phyloP scores from a whole-genome alignment of 2,888 invertebrate species.

The Cartodere bifasciata region DNA sequence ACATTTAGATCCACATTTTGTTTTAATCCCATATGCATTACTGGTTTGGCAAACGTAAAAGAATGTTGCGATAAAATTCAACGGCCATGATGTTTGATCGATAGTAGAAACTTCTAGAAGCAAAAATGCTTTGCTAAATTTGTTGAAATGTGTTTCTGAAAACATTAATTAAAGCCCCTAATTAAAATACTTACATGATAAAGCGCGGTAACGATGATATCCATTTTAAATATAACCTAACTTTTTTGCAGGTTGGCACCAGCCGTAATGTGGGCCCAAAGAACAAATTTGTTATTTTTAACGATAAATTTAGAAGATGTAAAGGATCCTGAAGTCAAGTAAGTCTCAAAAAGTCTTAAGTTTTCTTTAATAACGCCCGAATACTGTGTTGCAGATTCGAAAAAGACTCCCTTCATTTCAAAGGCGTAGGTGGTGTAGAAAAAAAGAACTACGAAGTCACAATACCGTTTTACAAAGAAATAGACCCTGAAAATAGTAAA shows the following conservation, averaged over 20 bases:
- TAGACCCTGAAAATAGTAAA: slow-evolving; percentile 67
- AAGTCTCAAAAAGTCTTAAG: slow-evolving; percentile 29
- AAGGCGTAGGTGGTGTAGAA: slow-evolving; percentile 74
- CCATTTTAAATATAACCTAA: too few relatives aligned
- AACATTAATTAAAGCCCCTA: too few relatives aligned
- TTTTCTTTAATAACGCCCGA: background rate
- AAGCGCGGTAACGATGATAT: slow-evolving; percentile 8
- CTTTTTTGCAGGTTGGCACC: slow-evolving; percentile 55
- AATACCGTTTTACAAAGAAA: slow-evolving; percentile 69
- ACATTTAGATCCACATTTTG: too few relatives aligned
- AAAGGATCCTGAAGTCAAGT: slow-evolving; percentile 69
- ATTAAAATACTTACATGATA: too few relatives aligned
- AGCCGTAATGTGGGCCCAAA: slow-evolving; percentile 88
- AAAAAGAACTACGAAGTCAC: slow-evolving; percentile 79
- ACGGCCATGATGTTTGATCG: too few relatives aligned
- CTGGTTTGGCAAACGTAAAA: too few relatives aligned
- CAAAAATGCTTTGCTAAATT: too few relatives aligned
- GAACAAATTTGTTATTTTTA: slow-evolving; percentile 67
- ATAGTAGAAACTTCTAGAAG: too few relatives aligned
- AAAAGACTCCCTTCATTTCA: slow-evolving; percentile 65
- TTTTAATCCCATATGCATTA: too few relatives aligned
- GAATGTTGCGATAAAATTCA: too few relatives aligned
- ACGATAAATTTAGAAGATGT: slow-evolving; percentile 86
- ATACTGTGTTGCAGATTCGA: slow-evolving; percentile 45
- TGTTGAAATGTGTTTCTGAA: too few relatives aligned